Base-by-base conservation (phyloP, 2,888 invertebrate genomes). In the Polymixis lichenea region DNA sequence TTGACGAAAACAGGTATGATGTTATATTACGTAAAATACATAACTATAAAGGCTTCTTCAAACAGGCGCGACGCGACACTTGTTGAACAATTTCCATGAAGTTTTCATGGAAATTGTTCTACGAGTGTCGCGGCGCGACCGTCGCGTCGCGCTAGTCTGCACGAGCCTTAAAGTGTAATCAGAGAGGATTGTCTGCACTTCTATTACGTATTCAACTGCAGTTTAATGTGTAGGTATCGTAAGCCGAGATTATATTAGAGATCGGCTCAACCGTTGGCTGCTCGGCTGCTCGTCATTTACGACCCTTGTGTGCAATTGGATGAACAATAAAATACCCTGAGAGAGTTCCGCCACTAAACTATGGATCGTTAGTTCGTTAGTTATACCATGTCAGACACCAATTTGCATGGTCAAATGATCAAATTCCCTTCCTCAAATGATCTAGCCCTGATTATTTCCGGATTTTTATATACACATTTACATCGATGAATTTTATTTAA, bases 271-370 rank as follows among this genome's bases (percentile, higher is more conserved):
- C 61, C 81, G 69, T 68, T 22, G 77, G 69, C 62, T 43, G 62
- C 51, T 46, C 49, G 25, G 28, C 66, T 76, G 78, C 82, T 85
- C 70, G 74, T 80, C 79, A 80, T 77, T 89, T 86, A 90, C 86
- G 88, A 85, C 80, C 70, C 75, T 83, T 58, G 77, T 86, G 82
- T 83, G 77, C 82, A 88, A 84, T 89, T 87, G 74, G 82, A 79
- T 83, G 75, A 85, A 83, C 78, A 82, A 86, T 89, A 89, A 90
- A 90, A 86, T 85, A 75, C 64, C 85, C 72, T 68, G 67, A 53
- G 70, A 74, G 60, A 74, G 77, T 74, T 78, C 55, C 61, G 56
- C 49, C 68, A 70, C 68, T 78, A 82, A 83, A 85, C 61, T 56
- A 32, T 43, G 25, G 62, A 60, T 74, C 74, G 73, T 79, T 87